phyloP scores from a whole-genome alignment of 2,113 vertebrate genomes.

The Desmodus rotundus region DNA sequence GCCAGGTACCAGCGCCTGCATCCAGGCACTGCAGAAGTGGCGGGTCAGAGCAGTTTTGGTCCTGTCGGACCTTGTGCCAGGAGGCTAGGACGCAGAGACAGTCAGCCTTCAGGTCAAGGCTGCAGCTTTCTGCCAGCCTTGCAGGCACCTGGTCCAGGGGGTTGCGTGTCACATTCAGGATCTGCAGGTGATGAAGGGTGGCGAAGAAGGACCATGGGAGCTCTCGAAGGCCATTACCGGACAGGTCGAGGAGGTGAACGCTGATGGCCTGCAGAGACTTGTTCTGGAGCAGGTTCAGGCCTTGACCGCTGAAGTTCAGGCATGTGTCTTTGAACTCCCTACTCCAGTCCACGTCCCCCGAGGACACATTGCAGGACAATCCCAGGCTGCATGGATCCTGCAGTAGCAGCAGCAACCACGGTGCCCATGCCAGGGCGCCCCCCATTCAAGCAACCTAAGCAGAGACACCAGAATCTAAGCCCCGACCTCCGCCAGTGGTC shows the following conservation, averaged over 20 bases:
- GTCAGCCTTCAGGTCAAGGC: neutral
- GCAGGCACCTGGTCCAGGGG: neutral
- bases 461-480: neutral
- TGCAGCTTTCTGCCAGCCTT: neutral
- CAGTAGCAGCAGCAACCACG: neutral
- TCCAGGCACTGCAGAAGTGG: neutral
- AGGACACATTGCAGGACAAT: accelerated
- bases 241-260: neutral
- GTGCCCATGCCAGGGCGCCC: accelerated
- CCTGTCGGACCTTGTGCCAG: neutral
- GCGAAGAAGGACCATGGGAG: neutral
- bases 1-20: accelerated
- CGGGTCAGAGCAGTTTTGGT: slow-evolving; percentile 14
- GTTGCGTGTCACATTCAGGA: neutral
- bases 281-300: neutral
- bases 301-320: slow-evolving; percentile 52
- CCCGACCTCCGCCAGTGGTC: neutral
- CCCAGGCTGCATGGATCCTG: accelerated
- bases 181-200: neutral
- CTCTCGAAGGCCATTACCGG: neutral
- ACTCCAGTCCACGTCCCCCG: neutral
- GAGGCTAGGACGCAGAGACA: neutral
- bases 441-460: neutral
- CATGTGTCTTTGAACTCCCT: accelerated
- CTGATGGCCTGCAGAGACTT: neutral